Base-by-base conservation (phyloP, 2,797 vertebrate genomes). In the Rhynchonycteris naso region DNA sequence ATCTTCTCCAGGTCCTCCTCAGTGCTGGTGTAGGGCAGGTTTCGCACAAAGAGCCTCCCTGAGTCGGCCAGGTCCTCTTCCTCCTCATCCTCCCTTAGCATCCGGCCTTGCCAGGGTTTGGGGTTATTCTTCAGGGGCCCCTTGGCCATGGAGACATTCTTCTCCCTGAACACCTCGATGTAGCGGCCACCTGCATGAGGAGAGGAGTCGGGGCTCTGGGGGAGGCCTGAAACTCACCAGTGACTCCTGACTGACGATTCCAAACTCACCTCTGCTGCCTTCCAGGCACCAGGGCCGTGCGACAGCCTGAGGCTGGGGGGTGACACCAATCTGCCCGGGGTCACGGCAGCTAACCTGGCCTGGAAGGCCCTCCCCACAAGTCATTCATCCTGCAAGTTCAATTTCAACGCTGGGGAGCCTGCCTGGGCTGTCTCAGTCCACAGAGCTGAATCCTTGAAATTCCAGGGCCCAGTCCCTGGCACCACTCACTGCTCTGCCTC, bases 1-100 rank as follows among this genome's bases (percentile, higher is more conserved):
- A 99, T 96, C 74, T 99, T 98, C 89, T 99, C 99, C 86, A 99
- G 97, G 85, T 99, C 99, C 52, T 99, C 99, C 97, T 99, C 99
- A 0, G 98, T 99, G 98, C 99, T 99, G 14, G 99, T 99, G 96
- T 99, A 99, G 11, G 99, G 99, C 92, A 99, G 98, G 94, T 99
- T 99, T 95, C 99, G 98, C 91, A 99, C 97, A 75, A 99, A 99
- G 8, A 99, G 99, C 30, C 99, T 98, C 54, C 99, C 99, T 0
- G 99, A 99, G 59, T 99, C 99, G 0, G 99, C 98, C 85, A 99
- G 97, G 61, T 99, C 99, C 96, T 99, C 99, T 66, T 99, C 99
- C 86, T 99, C 99, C 93, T 99, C 99, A 0, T 99, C 98, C 0
- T 99, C 99, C 93, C 99, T 99, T 0, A 99, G 98, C 28, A 97